Base-by-base conservation (phyloP, 2,113 vertebrate species). In the Nibea coibor region DNA sequence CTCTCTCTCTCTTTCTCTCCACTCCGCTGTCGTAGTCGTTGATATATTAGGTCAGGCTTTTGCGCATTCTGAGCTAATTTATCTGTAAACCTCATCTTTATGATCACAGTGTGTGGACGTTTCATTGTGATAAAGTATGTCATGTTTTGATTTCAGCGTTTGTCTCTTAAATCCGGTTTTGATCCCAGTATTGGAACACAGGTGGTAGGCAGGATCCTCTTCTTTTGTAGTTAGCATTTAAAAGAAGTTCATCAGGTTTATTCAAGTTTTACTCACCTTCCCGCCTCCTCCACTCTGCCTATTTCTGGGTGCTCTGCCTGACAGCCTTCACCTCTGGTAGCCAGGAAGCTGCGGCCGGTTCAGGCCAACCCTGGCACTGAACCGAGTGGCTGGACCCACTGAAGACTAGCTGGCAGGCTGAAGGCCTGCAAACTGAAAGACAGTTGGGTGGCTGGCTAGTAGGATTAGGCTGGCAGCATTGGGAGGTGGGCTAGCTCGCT, bases 401-500 rank as follows among this genome's bases (percentile, higher is more conserved):
- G 42, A 39, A 6, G 67, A 43, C 47, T 47, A 24, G 65, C 82
- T 85, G 75, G 61, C 78, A 64, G 68, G 28, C 78, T 58, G 31
- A 42, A 56, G 22, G 78, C 39, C 35, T 48, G 43, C 3, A 56
- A 63, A 15, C 45, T 84, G 68, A 73, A 66, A 74, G 62, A 59
- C 72, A 16, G 75, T 76, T 58, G 69, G 82, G 50, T 57, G 82
- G 78, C 24, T 69, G 80, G 74, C 78, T 26, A 22, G 43, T 4
- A 48, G 75, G 84, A 87, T 88, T 78, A 90, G 80, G 10, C 72
- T 80, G 59, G 70, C 69, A 50, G 63, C 19, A 77, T 39, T 10
- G 31, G 54, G 66, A 65, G 81, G 28, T 35, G 57, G 78, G 65
- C 83, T 71, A 20, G 70, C 80, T 84, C 43, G 0, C 83, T 89